Percentiles rank a stretch among this genome's conserved stretches.
Evolutionary conservation across 2,797 vertebrate genomes (phyloP).

Genomic region (Ibycter americanus): DNA sequence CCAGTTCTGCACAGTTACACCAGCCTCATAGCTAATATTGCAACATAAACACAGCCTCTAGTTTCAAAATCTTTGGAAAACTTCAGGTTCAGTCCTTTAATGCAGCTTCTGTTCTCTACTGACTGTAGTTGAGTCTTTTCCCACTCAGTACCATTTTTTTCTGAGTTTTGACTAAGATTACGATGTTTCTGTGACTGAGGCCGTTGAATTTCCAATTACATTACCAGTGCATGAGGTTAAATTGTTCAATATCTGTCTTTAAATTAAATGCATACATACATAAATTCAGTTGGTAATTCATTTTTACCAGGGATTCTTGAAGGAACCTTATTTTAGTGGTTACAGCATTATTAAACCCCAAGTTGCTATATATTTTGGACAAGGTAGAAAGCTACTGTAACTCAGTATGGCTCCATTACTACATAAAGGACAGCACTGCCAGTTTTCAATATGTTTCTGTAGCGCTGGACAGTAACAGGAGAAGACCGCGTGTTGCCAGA

Average conservation of each 20-base stretch:
- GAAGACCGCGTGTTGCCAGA: background rate
- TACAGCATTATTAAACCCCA: background rate
- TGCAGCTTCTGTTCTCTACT: background rate
- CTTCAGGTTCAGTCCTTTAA: background rate
- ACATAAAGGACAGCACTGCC: background rate
- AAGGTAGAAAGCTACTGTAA: background rate
- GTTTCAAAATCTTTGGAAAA: background rate
- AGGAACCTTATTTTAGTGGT: background rate
- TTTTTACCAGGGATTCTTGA: background rate
- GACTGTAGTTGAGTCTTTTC: background rate
- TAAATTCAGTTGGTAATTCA: background rate
- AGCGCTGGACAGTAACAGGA: background rate
- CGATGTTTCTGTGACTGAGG: background rate
- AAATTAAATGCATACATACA: background rate
- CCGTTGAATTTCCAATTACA: background rate
- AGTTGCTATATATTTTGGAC: background rate
- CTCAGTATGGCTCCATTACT: background rate
- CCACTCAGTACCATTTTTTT: background rate
- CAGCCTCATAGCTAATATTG: background rate
- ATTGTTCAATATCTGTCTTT: background rate
- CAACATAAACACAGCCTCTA: accelerated
- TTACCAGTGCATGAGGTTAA: background rate
- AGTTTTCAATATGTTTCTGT: background rate
- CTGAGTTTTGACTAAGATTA: background rate
- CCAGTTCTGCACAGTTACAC: background rate